Evolutionary conservation across 2,113 vertebrate genomes (phyloP).

Genomic region (Gasterosteus nipponicus): DNA sequence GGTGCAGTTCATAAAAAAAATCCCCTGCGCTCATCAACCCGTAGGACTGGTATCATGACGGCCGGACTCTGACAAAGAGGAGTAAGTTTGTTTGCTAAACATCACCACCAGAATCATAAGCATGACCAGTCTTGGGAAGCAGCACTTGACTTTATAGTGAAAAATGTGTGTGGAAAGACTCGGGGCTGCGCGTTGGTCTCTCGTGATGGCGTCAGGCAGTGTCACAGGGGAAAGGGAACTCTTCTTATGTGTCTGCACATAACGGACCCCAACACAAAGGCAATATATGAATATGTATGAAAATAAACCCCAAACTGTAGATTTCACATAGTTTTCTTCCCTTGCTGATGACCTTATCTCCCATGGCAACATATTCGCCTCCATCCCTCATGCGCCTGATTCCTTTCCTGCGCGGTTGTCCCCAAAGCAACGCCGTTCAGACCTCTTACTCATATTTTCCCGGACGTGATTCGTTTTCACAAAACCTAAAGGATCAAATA

Average conservation of each 20-base stretch:
- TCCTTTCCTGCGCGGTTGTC: slow-evolving; percentile 1
- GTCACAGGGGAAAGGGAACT: slow-evolving; percentile 22
- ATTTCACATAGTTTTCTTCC: background rate
- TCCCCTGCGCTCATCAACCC: background rate
- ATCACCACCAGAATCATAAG: background rate
- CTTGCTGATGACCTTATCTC: slow-evolving; percentile 15
- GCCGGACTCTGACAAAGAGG: background rate
- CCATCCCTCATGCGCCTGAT: slow-evolving; percentile 5
- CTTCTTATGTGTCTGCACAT: slow-evolving; percentile 14
- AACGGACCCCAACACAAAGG: background rate
- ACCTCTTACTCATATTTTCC: slow-evolving; percentile 41
- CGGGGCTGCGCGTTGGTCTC: slow-evolving; percentile 1
- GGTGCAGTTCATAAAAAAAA: slow-evolving; percentile 1
- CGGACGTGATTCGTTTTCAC: slow-evolving; percentile 33
- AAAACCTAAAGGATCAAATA: slow-evolving; percentile 18
- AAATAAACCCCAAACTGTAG: background rate
- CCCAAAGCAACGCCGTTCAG: slow-evolving; percentile 21
- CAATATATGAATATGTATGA: background rate
- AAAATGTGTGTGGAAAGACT: slow-evolving; percentile 3
- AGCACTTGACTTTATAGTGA: slow-evolving; percentile 5
- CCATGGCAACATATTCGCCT: background rate
- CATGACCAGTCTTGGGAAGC: background rate
- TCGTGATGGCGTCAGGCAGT: slow-evolving; percentile 26
- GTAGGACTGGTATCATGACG: background rate
- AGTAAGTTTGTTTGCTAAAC: background rate